Conservation (phyloP, 2,113 vertebrate genomes). For the Canis aureus region DNA sequence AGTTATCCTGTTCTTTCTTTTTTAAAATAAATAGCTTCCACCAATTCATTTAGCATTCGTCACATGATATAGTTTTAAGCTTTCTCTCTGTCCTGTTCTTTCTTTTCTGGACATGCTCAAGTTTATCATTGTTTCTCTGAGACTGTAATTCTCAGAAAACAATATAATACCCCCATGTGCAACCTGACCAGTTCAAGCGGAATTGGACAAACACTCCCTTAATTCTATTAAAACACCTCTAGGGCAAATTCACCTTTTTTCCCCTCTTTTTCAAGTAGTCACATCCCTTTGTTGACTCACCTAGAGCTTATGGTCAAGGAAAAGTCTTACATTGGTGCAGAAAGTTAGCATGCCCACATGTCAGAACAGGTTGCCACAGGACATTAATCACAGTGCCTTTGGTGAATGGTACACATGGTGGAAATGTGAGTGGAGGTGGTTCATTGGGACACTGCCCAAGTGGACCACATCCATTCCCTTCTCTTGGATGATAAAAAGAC, state of each 20-base stretch:
- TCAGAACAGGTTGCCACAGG: neutral
- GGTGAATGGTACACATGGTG: neutral
- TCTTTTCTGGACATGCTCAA: neutral
- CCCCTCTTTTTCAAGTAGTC: neutral
- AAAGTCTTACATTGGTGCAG: neutral
- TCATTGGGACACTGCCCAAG: neutral
- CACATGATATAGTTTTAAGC: neutral
- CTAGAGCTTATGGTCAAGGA: neutral
- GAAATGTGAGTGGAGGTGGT: neutral
- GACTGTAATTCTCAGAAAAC: conserved; percentile 15
- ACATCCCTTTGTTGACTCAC: conserved; percentile 18
- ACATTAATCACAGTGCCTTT: neutral
- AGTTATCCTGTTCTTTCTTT: conserved; percentile 11
- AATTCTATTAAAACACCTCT: conserved; percentile 20
- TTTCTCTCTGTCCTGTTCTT: conserved; percentile 4
- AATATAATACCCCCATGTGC: neutral
- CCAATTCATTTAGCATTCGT: neutral
- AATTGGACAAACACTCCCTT: neutral
- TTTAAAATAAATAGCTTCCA: neutral
- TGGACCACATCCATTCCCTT: neutral
- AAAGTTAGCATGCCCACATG: neutral
- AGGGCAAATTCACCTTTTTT: neutral
- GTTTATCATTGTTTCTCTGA: neutral
- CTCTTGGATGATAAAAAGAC: neutral
- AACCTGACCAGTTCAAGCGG: neutral